A percentile compares a stretch with the other conserved stretches of the same genome.
These are phyloP conservation scores for Drosophila mettleri DNA, from an alignment of 2,888 invertebrate species.

Conservation along the genomic window DNA sequence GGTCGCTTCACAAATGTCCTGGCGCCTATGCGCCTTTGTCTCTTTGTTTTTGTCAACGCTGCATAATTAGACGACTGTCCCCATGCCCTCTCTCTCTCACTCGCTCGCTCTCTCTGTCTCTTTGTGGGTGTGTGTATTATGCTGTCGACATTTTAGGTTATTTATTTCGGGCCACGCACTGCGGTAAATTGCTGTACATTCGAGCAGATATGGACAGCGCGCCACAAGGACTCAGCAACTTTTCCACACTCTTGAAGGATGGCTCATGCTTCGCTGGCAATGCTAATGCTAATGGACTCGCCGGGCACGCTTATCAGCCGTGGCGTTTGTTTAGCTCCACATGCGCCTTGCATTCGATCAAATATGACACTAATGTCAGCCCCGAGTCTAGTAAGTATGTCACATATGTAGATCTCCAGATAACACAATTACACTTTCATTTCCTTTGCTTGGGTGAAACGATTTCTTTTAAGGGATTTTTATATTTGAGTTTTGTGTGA, in stretches of 20 bases:
- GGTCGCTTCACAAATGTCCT: conserved; percentile 32
- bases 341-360: conserved; percentile 41
- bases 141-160: conserved; percentile 64
- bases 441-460: too few species aligned
- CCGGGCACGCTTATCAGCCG: conserved; percentile 33
- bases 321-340: conserved; percentile 37
- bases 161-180: conserved; percentile 62
- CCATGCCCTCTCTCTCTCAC: background rate
- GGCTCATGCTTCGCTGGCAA: conserved; percentile 24
- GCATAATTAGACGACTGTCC: conserved; percentile 66
- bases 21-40: conserved; percentile 52
- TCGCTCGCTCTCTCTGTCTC: background rate
- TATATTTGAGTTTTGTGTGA: too few species aligned
- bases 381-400: conserved; percentile 1
- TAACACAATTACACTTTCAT: conserved; percentile 29
- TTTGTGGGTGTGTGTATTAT: conserved; percentile 57
- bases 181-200: conserved; percentile 44
- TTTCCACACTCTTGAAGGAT: conserved; percentile 36
- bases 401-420: conserved; percentile 33
- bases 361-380: conserved; percentile 37
- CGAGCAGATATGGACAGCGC: conserved; percentile 21
- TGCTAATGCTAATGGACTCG: conserved; percentile 42
- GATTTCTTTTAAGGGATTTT: too few species aligned
- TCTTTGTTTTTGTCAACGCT: conserved; percentile 71
- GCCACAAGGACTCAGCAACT: conserved; percentile 22